Conservation (phyloP, 2,797 vertebrate species). For the Pangasius mekongensis region DNA sequence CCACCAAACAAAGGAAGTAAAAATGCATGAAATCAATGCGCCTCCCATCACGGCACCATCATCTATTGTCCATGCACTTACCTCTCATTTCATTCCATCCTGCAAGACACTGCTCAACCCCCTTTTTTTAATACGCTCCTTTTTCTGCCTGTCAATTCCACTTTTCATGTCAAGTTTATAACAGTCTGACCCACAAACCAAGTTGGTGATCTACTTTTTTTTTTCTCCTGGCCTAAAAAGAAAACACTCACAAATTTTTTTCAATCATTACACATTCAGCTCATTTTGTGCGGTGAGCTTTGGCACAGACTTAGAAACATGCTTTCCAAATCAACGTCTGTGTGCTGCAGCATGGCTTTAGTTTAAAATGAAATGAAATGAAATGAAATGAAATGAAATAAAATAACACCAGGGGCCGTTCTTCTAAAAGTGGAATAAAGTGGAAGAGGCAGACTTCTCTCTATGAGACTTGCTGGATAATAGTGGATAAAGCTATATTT, state of each 20-base stretch:
- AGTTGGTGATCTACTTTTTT: conserved; percentile 69
- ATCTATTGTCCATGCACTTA: background rate
- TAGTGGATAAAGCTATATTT: background rate
- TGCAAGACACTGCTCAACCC: background rate
- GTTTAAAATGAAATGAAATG: too few relatives aligned
- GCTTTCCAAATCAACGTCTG: conserved; percentile 4
- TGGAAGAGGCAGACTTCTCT: background rate
- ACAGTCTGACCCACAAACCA: conserved; percentile 59
- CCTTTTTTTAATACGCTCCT: background rate
- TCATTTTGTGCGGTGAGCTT: conserved; percentile 39
- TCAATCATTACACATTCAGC: conserved; percentile 60
- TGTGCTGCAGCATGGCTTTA: background rate
- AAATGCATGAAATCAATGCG: background rate
- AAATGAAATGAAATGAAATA: too few relatives aligned
- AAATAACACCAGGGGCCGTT: background rate
- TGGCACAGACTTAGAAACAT: conserved; percentile 51
- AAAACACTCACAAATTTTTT: conserved; percentile 43
- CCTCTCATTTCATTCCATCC: background rate
- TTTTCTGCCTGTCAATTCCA: conserved; percentile 21
- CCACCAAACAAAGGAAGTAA: background rate
- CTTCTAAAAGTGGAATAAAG: background rate
- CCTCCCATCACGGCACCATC: background rate
- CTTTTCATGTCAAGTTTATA: conserved; percentile 50
- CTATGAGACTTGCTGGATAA: background rate
- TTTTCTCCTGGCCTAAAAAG: conserved; percentile 64